Conservation (phyloP, 2,113 vertebrate species). For the Coryphaenoides rupestris region DNA sequence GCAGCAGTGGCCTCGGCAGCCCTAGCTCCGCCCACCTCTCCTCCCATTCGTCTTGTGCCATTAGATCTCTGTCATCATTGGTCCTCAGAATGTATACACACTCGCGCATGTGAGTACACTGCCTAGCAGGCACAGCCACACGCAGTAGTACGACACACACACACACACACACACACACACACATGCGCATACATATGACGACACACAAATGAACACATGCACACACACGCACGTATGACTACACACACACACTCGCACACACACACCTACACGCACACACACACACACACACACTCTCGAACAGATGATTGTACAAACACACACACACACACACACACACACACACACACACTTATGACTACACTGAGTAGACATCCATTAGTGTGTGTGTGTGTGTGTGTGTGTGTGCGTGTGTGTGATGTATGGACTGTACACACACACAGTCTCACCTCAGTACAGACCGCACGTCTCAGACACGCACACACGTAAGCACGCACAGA, state of each 20-base stretch:
- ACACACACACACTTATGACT: not conserved
- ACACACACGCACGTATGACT: constrained; percentile 18
- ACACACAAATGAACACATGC: not conserved
- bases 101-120: no score
- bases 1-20: no score
- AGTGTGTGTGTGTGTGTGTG: not conserved
- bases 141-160: constrained; percentile 9
- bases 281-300: constrained; percentile 25
- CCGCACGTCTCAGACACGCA: no score
- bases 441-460: no score
- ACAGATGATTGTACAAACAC: no score
- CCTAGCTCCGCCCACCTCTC: constrained; percentile 7
- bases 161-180: constrained; percentile 3
- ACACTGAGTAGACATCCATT: not conserved
- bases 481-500: no score
- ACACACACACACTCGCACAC: constrained; percentile 18
- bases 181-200: no score
- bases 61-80: constrained; percentile 44
- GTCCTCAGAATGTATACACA: constrained; percentile 1
- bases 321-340: constrained; percentile 24
- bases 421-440: no score
- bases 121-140: not conserved
- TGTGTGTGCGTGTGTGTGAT: not conserved
- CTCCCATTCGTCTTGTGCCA: constrained; percentile 56
- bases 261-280: constrained; percentile 4